Base-by-base conservation (phyloP, 2,888 invertebrate species). In the Cheiracanthium punctorium region DNA sequence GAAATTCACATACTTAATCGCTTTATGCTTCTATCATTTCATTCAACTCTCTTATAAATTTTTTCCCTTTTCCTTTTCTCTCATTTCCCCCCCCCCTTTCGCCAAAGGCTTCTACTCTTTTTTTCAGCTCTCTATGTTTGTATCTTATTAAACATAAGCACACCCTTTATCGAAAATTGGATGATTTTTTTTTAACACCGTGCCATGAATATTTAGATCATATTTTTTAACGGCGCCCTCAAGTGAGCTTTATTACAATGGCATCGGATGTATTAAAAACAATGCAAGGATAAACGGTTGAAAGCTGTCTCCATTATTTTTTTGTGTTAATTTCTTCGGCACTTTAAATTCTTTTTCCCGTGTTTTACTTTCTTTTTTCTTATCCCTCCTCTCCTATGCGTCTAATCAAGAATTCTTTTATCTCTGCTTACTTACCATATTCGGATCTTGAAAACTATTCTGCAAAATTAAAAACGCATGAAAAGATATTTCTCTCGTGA, bases 81-180 rank as follows among this genome's bases (percentile, higher is more conserved):
- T 48, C 58, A 58, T 4, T 58, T 48, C 17, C 48, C 10, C 43
- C 17, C 58, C 37, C 10, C 4, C 37, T 37, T 37, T 37, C 37
- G n/a, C n/a, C n/a, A n/a, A n/a, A 37, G 37, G 37, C 37, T 7
- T n/a, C 37, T 37, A 37, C 37, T 7, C 10, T 37, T 37, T 37
- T 37, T 58, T 58, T 58, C 17, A 24, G 4, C 24, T 58, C 24
- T 58, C 4, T 58, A 24, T 58, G 58, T 58, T 58, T 58, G 58
- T 58, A 58, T 58, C 58, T 58, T 58, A 58, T 58, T 58, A 58
- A 58, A 24, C 58, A 58, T 58, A 58, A 58, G 58, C 58, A 58
- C 58, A 24, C 24, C 24, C 58, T 58, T 58, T 58, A 58, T 58
- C 24, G 58, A 58, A 58, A 58, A 58, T 58, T 58, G 58, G 24